Evolutionary conservation across 2,113 vertebrate species (phyloP), one percentile per base, ranked within the genome.

Genomic region (Diadophis punctatus): DNA sequence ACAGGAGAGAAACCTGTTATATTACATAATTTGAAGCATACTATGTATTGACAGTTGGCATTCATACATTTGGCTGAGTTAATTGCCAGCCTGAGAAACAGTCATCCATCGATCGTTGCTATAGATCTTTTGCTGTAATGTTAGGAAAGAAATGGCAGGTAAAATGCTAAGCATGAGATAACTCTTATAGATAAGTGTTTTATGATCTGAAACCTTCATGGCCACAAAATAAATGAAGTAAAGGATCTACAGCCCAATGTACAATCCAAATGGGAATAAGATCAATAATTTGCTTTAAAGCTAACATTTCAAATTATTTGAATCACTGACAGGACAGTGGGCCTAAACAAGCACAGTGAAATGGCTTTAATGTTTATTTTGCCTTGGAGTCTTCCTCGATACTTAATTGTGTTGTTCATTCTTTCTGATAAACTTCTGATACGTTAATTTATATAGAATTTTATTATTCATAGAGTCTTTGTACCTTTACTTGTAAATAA

Each of bases 21-120:
- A 95, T 95, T 95, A 94, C 93, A 93, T 46, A 95, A 95, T 94
- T 90, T 95, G 95, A 96, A 95, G 93, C 93, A 96, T 93, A 94
- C 93, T 88, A 0, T 96, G 95, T 97, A 97, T 95, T 95, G 96
- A 97, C 96, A 96, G 95, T 94, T 96, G 96, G 90, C 90, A 86
- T 87, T 94, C 92, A 68, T 94, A 95, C 94, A 95, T 97, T 96
- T 94, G 93, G 93, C 92, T 95, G 91, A 93, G 88, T 96, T 93
- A 94, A 93, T 90, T 93, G 90, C 94, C 94, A 96, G 92, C 88
- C 89, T 94, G 94, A 93, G 95, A 90, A 97, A 96, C 95, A 96
- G 93, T 96, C 92, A 94, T 94, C 89, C 93, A 85, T 0, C 3
- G 94, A 86, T 95, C 94, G 94, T 94, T 95, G 96, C 92, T 88